These are phyloP conservation scores for Calameuta pallipes DNA, from an alignment of 2,888 invertebrate species.

Conservation along the genomic window DNA sequence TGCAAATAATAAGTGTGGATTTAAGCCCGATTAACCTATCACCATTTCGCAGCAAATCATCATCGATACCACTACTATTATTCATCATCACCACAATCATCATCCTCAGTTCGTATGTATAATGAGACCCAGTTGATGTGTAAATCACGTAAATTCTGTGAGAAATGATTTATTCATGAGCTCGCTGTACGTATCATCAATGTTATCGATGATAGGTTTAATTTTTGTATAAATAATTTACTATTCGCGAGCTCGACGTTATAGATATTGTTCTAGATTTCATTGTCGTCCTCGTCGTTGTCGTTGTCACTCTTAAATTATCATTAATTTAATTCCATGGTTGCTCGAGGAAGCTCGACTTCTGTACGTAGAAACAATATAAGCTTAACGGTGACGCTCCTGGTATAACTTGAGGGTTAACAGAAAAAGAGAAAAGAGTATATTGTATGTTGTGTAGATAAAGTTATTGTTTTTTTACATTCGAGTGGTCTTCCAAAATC, in stretches of 20 bases:
- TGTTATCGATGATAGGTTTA: neutral
- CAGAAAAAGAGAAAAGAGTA: neutral
- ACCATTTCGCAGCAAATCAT: neutral
- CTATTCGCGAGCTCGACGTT: neutral
- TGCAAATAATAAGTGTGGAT: conserved; percentile 21
- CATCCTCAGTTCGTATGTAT: neutral
- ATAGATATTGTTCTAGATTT: neutral
- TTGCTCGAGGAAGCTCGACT: neutral
- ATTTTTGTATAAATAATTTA: neutral
- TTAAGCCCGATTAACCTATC: neutral
- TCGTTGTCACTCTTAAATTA: neutral
- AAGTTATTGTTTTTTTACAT: neutral
- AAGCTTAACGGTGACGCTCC: neutral
- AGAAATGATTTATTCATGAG: conserved; percentile 6
- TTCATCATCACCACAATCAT: neutral
- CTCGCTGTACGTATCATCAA: conserved; percentile 26
- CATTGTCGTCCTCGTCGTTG: neutral
- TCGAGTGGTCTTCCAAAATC: neutral
- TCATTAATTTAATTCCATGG: neutral
- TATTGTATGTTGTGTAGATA: neutral
- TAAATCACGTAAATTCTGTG: neutral
- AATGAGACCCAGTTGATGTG: neutral
- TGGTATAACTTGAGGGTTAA: neutral
- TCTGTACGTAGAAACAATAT: neutral
- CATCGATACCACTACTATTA: neutral